Base-by-base conservation (phyloP, 2,888 invertebrate genomes). In the Orchestes rusci region DNA sequence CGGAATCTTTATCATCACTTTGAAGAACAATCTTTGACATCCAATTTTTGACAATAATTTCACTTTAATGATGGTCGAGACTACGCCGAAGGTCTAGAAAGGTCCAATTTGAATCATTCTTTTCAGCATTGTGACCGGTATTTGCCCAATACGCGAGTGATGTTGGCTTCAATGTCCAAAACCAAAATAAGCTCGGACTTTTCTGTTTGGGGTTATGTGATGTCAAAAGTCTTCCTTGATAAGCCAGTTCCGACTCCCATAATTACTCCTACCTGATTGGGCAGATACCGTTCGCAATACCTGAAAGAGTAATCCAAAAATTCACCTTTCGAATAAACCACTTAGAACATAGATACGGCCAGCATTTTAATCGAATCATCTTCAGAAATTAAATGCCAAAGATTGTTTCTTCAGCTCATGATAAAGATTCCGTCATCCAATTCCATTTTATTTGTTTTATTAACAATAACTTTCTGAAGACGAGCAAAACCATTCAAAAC, bases 351-450 rank as follows among this genome's bases (percentile, higher is more conserved):
- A 23, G 10, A 7, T 10, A 10, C 23, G 23, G 23, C 23, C 23
- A 23, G 23, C 23, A 23, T 23, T 23, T 23, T 7, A 23, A 23
- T 23, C 7, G 10, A 23, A 23, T 23, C 10, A 23, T 23, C 10
- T 23, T 23, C 23, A 23, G 10, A 23, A 23, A 23, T 7, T 5
- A 23, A 23, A 23, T 23, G 23, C 10, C 13, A 30, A 30, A 33
- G 41, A 40, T 40, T 33, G 27, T 40, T 55, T 52, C 53, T 52
- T 57, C 56, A 47, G 39, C 45, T 27, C 50, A 54, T 23, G 10
- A 23, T 23, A 23, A 23, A 23, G 23, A 23, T 23, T 23, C 23
- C 23, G 10, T 10, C 23, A 23, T 23, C 23, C 23, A 23, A 23
- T 23, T 23, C 23, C 23, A 23, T 23, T 23, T 23, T 23, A 23